phyloP scores from a whole-genome alignment of 2,888 invertebrate species.

The Drosophila pseudotalamancana region DNA sequence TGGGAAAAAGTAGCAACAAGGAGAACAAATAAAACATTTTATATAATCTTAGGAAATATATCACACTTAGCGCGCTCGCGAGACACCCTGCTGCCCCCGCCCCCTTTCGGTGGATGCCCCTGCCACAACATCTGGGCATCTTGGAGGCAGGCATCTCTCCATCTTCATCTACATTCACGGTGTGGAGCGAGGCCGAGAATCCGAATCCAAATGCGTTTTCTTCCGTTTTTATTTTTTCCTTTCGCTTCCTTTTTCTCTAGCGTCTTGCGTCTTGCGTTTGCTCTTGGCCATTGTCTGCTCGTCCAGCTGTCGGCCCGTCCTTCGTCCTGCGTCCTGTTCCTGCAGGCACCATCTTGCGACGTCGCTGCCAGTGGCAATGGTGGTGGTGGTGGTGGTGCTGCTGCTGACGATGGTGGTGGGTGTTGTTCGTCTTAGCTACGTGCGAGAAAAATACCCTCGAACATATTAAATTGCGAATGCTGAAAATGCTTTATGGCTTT shows the following conservation, averaged over 20 bases:
- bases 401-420: slow-evolving; percentile 62
- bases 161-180: slow-evolving; percentile 44
- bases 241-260: slow-evolving; percentile 4
- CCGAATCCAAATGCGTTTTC: slow-evolving; percentile 55
- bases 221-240: slow-evolving; percentile 34
- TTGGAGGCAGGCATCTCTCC: slow-evolving; percentile 32
- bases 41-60: slow-evolving; percentile 85
- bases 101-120: not conserved
- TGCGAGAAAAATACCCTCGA: slow-evolving; percentile 81
- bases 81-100: slow-evolving; percentile 9
- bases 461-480: slow-evolving; percentile 83
- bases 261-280: slow-evolving; percentile 23
- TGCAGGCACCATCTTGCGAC: slow-evolving; percentile 75
- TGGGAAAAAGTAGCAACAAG: slow-evolving; percentile 54
- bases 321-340: slow-evolving; percentile 41
- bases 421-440: slow-evolving; percentile 80
- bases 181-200: slow-evolving; percentile 34
- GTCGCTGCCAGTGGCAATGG: slow-evolving; percentile 39
- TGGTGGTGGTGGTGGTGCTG: slow-evolving; percentile 50
- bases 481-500: slow-evolving; percentile 84
- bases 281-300: slow-evolving; percentile 57
- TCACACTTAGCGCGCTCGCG: slow-evolving; percentile 83
- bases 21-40: slow-evolving; percentile 82
- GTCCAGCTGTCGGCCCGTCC: slow-evolving; percentile 50
- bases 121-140: slow-evolving; percentile 9